phyloP scores from a whole-genome alignment of 2,888 invertebrate species.

The Brachynemurus nebulosus region DNA sequence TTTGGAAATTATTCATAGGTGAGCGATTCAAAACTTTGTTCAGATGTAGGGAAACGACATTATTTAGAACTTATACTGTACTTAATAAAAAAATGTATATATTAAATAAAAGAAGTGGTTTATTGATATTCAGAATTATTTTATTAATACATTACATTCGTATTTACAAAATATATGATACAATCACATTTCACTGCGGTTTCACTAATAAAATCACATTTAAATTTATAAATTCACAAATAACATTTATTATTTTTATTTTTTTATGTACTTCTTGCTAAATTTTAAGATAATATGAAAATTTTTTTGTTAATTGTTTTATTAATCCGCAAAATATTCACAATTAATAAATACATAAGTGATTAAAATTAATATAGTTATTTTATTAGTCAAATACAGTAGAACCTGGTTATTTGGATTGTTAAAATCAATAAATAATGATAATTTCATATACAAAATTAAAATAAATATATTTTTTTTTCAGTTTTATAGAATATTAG shows the following conservation, averaged over 20 bases:
- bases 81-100: too few species aligned
- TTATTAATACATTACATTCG: conserved; percentile 6
- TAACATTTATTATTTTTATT: conserved; percentile 1
- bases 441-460: neutral
- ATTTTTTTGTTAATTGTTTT: neutral
- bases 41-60: too few species aligned
- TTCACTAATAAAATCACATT: conserved; percentile 8
- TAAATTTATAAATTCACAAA: conserved; percentile 5
- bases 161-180: conserved; percentile 9
- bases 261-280: neutral
- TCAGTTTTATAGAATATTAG: neutral
- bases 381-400: too few species aligned
- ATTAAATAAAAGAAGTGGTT: too few species aligned
- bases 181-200: conserved; percentile 7
- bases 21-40: too few species aligned
- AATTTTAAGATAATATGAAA: neutral
- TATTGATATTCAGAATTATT: neutral
- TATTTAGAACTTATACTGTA: too few species aligned
- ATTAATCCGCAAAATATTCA: neutral
- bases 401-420: too few species aligned
- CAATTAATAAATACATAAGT: too few species aligned
- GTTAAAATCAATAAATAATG: too few species aligned
- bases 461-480: neutral
- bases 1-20: too few species aligned
- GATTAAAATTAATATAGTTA: too few species aligned